A percentile compares a stretch with the other conserved stretches of the same genome.
These are phyloP conservation scores for Cavia aperea DNA, from an alignment of 2,113 vertebrate genomes.

Conservation along the genomic window DNA sequence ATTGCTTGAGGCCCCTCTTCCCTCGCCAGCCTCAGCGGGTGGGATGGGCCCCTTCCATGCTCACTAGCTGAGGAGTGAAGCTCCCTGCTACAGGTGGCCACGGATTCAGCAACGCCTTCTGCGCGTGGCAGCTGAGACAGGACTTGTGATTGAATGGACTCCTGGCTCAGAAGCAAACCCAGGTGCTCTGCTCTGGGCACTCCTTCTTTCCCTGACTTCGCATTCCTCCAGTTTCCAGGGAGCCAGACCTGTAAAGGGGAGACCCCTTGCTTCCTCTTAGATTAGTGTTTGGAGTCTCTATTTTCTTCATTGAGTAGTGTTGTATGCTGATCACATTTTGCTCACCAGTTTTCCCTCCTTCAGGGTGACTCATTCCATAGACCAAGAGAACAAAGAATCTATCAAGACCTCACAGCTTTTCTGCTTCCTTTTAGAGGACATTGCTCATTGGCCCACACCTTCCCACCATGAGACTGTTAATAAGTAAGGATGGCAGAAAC, in stretches of 20 bases:
- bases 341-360: background rate
- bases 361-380: background rate
- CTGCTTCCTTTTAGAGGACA: background rate
- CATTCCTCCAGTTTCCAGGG: background rate
- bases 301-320: background rate
- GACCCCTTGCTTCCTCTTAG: background rate
- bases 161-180: background rate
- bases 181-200: background rate
- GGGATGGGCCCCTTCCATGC: background rate
- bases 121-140: background rate
- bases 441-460: background rate
- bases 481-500: background rate
- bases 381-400: background rate
- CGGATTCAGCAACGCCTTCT: accelerated
- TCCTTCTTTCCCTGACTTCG: background rate
- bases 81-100: background rate
- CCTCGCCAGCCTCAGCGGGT: background rate
- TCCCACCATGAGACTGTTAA: background rate
- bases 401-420: background rate
- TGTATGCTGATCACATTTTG: background rate
- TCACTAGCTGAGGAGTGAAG: background rate
- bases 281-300: background rate
- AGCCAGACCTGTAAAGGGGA: background rate
- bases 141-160: background rate
- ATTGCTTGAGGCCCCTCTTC: background rate